phyloP scores from a whole-genome alignment of 1,140 invertebrate genomes.

The Riptortus pedestris region DNA sequence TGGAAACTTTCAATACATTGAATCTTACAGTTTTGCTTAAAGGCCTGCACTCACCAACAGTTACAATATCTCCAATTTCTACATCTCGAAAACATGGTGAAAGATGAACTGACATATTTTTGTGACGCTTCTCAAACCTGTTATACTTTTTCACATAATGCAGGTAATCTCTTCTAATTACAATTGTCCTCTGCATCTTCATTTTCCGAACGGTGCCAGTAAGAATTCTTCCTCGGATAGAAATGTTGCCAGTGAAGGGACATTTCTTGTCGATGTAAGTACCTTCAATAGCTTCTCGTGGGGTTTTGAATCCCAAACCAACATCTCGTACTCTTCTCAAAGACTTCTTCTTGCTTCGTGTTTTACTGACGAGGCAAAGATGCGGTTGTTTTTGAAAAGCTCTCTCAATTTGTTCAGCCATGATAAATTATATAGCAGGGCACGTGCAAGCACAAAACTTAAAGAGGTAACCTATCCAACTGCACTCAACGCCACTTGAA shows the following conservation, averaged over 20 bases:
- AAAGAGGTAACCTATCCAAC: constrained; percentile 1
- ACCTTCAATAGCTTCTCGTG: constrained; percentile 93
- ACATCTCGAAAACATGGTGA: constrained; percentile 99
- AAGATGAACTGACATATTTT: constrained; percentile 97
- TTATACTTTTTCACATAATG: constrained; percentile 98
- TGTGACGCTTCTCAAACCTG: constrained; percentile 96
- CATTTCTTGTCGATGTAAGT: constrained; percentile 99
- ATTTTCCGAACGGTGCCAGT: constrained; percentile 93
- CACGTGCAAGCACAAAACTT: constrained; percentile 2
- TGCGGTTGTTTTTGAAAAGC: constrained; percentile 95
- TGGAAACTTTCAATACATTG: constrained; percentile 96
- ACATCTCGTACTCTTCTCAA: constrained; percentile 84
- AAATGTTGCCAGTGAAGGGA: constrained; percentile 97
- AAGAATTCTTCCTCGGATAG: constrained; percentile 93
- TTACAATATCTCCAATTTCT: constrained; percentile 89
- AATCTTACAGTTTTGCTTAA: constrained; percentile 97
- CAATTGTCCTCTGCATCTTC: constrained; percentile 99
- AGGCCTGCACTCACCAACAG: constrained; percentile 96
- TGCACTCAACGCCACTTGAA: no score
- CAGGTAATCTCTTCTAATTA: constrained; percentile 94
- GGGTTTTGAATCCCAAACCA: constrained; percentile 97
- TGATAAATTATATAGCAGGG: no score
- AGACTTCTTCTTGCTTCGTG: constrained; percentile 53
- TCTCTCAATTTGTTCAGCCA: constrained; percentile 57
- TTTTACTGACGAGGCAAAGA: constrained; percentile 89